phyloP scores from a whole-genome alignment of 2,888 invertebrate species.

The Macropis europaea region DNA sequence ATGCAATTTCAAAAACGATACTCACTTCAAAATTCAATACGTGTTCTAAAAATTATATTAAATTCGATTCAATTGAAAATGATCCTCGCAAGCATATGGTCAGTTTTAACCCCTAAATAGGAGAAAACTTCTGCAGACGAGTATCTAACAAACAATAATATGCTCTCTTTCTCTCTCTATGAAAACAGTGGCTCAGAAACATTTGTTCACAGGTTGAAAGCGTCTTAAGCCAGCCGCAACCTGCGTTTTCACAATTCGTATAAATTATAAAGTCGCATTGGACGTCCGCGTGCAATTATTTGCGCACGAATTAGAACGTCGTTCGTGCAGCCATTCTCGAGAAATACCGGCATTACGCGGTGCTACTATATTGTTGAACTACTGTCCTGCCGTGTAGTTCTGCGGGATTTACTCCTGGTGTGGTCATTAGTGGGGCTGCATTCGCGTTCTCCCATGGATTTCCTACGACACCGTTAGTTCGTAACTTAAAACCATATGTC shows the following conservation, averaged over 20 bases:
- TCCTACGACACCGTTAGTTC: conserved; percentile 11
- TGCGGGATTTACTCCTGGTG: conserved; percentile 32
- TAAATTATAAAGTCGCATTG: conserved; percentile 35
- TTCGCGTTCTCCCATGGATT: conserved; percentile 18
- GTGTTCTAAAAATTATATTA: too few relatives aligned
- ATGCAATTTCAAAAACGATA: too few relatives aligned
- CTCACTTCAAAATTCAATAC: too few relatives aligned
- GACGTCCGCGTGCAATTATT: conserved; percentile 26
- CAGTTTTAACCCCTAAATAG: too few relatives aligned
- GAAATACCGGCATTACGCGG: conserved; percentile 34
- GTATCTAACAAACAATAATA: too few relatives aligned
- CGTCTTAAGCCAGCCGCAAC: conserved; percentile 11
- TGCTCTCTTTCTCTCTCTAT: too few relatives aligned
- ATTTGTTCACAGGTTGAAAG: neutral
- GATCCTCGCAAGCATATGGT: too few relatives aligned
- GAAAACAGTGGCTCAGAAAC: neutral
- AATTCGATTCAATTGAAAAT: too few relatives aligned
- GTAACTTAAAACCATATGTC: conserved; percentile 25
- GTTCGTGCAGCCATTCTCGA: conserved; percentile 15
- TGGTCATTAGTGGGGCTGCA: conserved; percentile 40
- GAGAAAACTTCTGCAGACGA: too few relatives aligned
- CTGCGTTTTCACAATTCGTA: conserved; percentile 27
- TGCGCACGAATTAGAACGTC: conserved; percentile 27
- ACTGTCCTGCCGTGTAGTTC: conserved; percentile 37
- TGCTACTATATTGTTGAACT: conserved; percentile 39